Base-by-base conservation (phyloP, 2,888 invertebrate species). In the Bellardia bayeri region DNA sequence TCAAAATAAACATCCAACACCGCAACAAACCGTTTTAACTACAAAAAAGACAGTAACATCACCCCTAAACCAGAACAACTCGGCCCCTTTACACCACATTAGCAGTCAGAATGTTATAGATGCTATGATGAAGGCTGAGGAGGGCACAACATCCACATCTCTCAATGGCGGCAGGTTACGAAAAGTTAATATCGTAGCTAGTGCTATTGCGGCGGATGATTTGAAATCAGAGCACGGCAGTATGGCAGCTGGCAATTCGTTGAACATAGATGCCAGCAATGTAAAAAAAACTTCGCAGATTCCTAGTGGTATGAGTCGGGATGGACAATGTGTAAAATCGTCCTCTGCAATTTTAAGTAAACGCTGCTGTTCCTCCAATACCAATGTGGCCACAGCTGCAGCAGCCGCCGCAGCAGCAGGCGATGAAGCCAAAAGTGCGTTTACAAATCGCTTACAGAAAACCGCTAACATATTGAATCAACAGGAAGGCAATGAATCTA, bases 401-500 rank as follows among this genome's bases (percentile, higher is more conserved):
- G 69, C 63, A 0, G 37, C 6, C 11, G 69, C 56, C 1, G 86
- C 8, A 11, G 69, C 63, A 0, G 37, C 6, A 11, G 69, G 63
- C 1, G 86, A 90, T 89, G 56, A 89, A 88, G 64, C 94, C 93
- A 89, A 96, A 0, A 96, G 96, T 8, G 96, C 96, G 0, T 94
- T 97, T 90, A 13, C 63, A 56, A 97, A 96, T 0, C 94, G 97
- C 0, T 94, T 97, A 61, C 95, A 97, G 7, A 97, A 97, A 54
- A 30, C 82, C 54, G 80, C 93, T 14, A 93, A 90, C 37, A 92
- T 91, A 78, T 90, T 89, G 11, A 89, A 90, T 33, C 90, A 90
- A 45, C 90, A 91, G 40, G 91, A 91, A 61, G 90, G 82, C 71
- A 92, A 92, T 64, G 90, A 69, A 75, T 13, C 63, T 6, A 72